These are phyloP conservation scores for Periophthalmodon schlosseri DNA, from an alignment of 2,113 vertebrate species.

Conservation along the genomic window DNA sequence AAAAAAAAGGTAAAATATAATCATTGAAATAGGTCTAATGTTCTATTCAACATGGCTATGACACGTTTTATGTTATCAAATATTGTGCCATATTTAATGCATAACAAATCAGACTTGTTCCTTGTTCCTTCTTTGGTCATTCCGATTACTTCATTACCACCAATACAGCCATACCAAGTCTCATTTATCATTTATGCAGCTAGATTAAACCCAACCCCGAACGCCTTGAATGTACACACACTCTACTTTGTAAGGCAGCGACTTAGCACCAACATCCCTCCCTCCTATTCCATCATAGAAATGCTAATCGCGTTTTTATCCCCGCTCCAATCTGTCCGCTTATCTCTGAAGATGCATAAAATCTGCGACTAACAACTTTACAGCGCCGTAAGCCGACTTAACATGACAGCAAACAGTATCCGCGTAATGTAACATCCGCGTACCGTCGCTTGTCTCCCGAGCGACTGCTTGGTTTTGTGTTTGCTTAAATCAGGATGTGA, in stretches of 20 bases:
- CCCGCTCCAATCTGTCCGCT: neutral
- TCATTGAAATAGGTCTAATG: neutral
- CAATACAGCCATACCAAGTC: neutral
- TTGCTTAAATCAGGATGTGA: conserved; percentile 14
- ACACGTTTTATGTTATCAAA: neutral
- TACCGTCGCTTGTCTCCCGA: neutral
- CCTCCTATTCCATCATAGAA: neutral
- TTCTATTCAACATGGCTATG: neutral
- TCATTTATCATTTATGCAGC: conserved; percentile 7
- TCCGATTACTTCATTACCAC: neutral
- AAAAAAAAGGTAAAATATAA: too few relatives aligned
- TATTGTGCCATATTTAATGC: neutral
- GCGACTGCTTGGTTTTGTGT: neutral
- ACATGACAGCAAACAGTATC: conserved; percentile 2
- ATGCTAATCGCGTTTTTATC: conserved; percentile 10
- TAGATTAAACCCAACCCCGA: neutral
- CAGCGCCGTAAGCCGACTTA: neutral
- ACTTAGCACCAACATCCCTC: neutral
- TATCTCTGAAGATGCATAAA: conserved; percentile 5
- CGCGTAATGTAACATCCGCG: neutral
- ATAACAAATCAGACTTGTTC: neutral
- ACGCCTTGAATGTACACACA: neutral
- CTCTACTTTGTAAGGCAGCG: neutral
- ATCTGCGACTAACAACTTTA: conserved; percentile 5
- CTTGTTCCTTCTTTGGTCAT: neutral